Conservation (phyloP, 2,113 vertebrate genomes). For the Taxidea taxus region DNA sequence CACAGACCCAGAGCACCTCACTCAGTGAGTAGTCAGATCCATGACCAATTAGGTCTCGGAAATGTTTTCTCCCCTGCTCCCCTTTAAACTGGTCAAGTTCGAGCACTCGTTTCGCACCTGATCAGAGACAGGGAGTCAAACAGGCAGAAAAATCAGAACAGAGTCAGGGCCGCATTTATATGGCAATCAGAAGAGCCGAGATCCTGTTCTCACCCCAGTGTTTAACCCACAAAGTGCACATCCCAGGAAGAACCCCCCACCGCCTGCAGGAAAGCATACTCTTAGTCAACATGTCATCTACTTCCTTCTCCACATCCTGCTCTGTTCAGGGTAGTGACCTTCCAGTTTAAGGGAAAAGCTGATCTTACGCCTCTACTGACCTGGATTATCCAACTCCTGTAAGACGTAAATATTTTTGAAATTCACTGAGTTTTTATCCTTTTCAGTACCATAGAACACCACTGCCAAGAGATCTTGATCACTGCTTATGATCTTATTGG, state of each 20-base stretch:
- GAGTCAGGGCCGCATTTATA: neutral
- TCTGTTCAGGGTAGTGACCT: neutral
- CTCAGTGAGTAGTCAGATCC: constrained; percentile 87
- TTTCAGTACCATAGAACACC: constrained; percentile 93
- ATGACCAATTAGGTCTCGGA: constrained; percentile 87
- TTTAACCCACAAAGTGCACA: neutral
- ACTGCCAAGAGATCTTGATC: constrained; percentile 91
- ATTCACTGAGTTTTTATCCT: constrained; percentile 91
- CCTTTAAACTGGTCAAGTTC: constrained; percentile 89
- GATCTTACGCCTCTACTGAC: constrained; percentile 74
- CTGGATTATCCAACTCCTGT: constrained; percentile 94
- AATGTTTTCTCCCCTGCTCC: constrained; percentile 81
- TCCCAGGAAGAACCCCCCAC: neutral
- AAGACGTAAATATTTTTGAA: constrained; percentile 95
- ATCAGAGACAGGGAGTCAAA: neutral
- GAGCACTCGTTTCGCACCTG: constrained; percentile 92
- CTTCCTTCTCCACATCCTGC: neutral
- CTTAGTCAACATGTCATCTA: neutral
- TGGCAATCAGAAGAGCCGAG: neutral
- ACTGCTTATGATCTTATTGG: constrained; percentile 96
- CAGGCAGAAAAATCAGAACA: neutral
- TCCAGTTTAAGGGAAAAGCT: neutral
- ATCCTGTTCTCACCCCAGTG: neutral
- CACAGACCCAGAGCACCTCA: constrained; percentile 95
- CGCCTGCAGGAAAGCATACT: neutral